Evolutionary conservation across 2,113 vertebrate species (phyloP), one percentile per base, ranked within the genome.

Genomic region (Phylloscopus whistleri): DNA sequence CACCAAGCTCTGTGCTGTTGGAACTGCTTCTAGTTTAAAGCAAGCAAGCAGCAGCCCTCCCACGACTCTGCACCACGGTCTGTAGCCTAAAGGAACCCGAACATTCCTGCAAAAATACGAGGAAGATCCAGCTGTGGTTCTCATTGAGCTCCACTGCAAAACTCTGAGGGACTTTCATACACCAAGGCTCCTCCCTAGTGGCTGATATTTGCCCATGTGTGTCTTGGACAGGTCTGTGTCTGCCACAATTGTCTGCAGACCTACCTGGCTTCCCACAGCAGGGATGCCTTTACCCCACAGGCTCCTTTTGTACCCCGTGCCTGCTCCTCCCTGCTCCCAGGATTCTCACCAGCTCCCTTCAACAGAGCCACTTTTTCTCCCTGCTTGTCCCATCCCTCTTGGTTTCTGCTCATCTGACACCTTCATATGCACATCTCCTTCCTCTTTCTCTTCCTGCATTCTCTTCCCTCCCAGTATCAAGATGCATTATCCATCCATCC

Each of bases 21-120:
- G 46, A 93, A 66, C 28, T 37, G 21, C 41, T 93, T 44, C 37
- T 37, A 13, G 41, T 16, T 89, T 15, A 68, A 46, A 68, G 43
- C 3, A 63, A 51, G 28, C 41, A 78, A 87, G 13, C 9, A 90
- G 28, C 27, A 81, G 4, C 46, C 33, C 10, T 4, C 9, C 79
- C 21, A 8, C 4, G 28, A 22, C 20, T 46, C 43, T 1, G 1
- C 26, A 33, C 12, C 1, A 2, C 20, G 9, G 8, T 23, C 20
- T 84, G 11, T 14, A 84, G 19, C 16, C 37, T 76, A 60, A 44
- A 83, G 23, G 18, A 73, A 64, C 7, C 53, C 83, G 58, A 87
- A 77, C 48, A 89, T 43, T 77, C 68, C 80, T 81, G 17, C 20
- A 62, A 83, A 73, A 49, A 41, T 48, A 44, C 0, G 8, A 64